phyloP scores from a whole-genome alignment of 1,140 invertebrate genomes.

The Ericerus pela region DNA sequence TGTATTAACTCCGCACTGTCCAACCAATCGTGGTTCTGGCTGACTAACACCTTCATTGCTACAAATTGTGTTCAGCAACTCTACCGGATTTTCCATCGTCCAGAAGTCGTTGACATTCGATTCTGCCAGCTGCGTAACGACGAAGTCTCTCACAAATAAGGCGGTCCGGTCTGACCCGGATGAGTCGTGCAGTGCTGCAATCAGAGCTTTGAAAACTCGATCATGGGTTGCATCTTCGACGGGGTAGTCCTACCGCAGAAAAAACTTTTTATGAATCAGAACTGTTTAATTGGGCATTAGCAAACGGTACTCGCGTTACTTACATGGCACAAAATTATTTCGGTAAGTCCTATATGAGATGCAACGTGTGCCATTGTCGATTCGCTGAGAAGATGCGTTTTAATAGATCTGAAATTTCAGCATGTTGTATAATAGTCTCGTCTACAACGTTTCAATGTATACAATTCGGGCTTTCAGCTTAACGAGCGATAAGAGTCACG shows the following conservation, averaged over 20 bases:
- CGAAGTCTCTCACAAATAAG: slow-evolving; percentile 71
- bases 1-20: slow-evolving; percentile 57
- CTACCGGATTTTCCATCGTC: slow-evolving; percentile 57
- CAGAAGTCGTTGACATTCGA: slow-evolving; percentile 72
- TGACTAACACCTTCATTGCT: slow-evolving; percentile 35
- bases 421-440: no score
- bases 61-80: slow-evolving; percentile 46
- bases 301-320: no score
- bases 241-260: slow-evolving; percentile 52
- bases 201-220: slow-evolving; percentile 64
- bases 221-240: slow-evolving; percentile 46
- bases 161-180: slow-evolving; percentile 43
- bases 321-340: slow-evolving; percentile 61
- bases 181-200: slow-evolving; percentile 54
- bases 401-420: slow-evolving; percentile 41
- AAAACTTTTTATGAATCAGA: slow-evolving; percentile 6
- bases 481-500: no score
- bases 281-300: no score
- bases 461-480: no score
- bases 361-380: slow-evolving; percentile 52
- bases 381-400: slow-evolving; percentile 47
- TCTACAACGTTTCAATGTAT: no score
- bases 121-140: slow-evolving; percentile 61
- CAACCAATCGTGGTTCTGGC: slow-evolving; percentile 64
- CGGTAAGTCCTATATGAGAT: slow-evolving; percentile 57